Base-by-base conservation (phyloP, 2,888 invertebrate species). In the Ryuthela nishihirai region DNA sequence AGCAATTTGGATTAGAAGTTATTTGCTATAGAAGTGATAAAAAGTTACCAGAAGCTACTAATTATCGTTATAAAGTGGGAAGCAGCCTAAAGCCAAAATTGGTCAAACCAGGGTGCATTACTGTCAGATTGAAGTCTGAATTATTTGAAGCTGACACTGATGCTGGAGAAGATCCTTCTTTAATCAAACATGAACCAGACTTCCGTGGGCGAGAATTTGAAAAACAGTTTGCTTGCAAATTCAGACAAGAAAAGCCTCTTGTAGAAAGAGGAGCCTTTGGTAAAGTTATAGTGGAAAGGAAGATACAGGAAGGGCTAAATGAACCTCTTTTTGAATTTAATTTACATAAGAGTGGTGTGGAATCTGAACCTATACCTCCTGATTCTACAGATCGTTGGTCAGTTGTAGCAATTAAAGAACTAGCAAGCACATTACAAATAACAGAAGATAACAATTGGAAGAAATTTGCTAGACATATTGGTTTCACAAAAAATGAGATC, bases 191-290 rank as follows among this genome's bases (percentile, higher is more conserved):
- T 42, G 71, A 72, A 34, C 39, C 56, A 12, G 70, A 70, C 45
- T 72, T 72, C 50, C 41, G 68, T 10, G 71, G 71, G 3, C 47
- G 67, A 32, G 71, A 72, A 25, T 69, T 72, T 61, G 69, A 69
- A 29, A 68, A 69, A 23, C 70, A 72, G 54, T 72, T 71, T 64
- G 70, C 70, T 18, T 71, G 70, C 66, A 70, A 66, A 34, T 70
- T 70, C 61, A 69, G 69, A 46, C 36, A 47, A 47, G 56, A 53
- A 3, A 64, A 67, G 23, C 54, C 54, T 1, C 56, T 43, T 23
- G 65, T 69, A 15, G 69, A 68, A 6, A 56, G 67, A 38, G 71
- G 71, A 6, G 65, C 70, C 1, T 70, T 71, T 63, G 71, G 71
- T 6, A 71, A 71, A 50, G 69, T 71, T 2, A 45, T 69, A 10